These are phyloP conservation scores for Diadema setosum DNA, from an alignment of 35 echinoderm and acorn worm genomes.

Conservation along the genomic window DNA sequence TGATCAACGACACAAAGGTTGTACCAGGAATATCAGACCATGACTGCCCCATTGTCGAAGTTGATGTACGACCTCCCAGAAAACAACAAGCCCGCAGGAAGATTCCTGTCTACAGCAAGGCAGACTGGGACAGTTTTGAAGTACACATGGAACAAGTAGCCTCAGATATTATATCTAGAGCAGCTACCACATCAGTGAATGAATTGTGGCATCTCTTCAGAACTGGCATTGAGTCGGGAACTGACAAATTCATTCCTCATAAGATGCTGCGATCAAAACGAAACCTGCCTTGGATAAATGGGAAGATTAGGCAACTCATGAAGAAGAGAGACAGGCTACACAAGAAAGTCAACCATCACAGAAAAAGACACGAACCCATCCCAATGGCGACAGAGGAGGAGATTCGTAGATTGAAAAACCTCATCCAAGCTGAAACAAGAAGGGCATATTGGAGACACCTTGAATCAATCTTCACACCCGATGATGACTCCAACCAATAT, in stretches of 20 bases:
- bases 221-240: background rate
- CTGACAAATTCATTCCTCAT: background rate
- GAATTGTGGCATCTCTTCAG: background rate
- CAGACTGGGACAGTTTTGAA: background rate
- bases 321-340: background rate
- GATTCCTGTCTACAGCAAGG: background rate
- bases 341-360: background rate
- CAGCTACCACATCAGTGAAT: background rate
- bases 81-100: background rate
- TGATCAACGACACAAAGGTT: background rate
- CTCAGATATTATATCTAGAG: background rate
- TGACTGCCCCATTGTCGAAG: background rate
- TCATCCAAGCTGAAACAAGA: background rate
- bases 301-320: background rate
- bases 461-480: background rate
- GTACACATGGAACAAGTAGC: background rate
- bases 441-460: background rate
- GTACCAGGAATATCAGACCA: background rate
- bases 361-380: background rate
- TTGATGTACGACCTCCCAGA: background rate
- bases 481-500: background rate
- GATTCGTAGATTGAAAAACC: background rate
- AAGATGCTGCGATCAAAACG: background rate
- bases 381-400: background rate
- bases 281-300: background rate